phyloP scores from a whole-genome alignment of 1,140 invertebrate genomes.

The Metaphire vulgaris region DNA sequence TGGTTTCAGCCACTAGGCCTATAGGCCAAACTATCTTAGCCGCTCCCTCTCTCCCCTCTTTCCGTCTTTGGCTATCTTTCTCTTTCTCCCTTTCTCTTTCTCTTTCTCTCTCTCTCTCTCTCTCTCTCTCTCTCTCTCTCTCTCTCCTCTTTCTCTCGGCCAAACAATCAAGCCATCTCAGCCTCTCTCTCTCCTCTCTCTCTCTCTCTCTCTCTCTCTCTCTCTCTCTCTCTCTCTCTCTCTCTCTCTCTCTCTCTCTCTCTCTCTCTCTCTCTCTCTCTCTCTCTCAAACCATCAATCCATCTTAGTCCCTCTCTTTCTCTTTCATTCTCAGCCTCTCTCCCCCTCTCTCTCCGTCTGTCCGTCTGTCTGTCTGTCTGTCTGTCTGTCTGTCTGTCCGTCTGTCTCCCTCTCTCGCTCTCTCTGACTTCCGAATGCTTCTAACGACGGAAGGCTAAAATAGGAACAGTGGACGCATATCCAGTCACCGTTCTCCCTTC shows the following conservation, averaged over 20 bases:
- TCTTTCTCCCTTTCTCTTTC: neutral
- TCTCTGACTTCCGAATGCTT: no score
- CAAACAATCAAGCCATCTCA: no score
- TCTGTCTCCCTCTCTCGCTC: no score
- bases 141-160: no score
- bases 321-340: neutral
- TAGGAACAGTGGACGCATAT: no score
- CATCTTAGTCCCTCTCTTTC: neutral
- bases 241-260: neutral
- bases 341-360: no score
- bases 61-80: neutral
- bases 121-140: neutral
- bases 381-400: no score
- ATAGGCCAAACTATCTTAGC: no score
- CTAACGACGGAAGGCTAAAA: no score
- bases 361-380: no score
- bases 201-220: neutral
- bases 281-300: neutral
- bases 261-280: conserved; percentile 1
- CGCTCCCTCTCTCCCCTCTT: neutral
- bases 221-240: neutral
- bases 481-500: no score
- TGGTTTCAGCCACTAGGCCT: no score
- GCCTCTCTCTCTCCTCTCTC: neutral
- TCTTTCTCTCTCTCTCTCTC: neutral